A percentile compares a stretch with the other conserved stretches of the same genome.
Conservation (phyloP, 92 coral and sea anemone species). For the Zoanthus sociatus region DNA sequence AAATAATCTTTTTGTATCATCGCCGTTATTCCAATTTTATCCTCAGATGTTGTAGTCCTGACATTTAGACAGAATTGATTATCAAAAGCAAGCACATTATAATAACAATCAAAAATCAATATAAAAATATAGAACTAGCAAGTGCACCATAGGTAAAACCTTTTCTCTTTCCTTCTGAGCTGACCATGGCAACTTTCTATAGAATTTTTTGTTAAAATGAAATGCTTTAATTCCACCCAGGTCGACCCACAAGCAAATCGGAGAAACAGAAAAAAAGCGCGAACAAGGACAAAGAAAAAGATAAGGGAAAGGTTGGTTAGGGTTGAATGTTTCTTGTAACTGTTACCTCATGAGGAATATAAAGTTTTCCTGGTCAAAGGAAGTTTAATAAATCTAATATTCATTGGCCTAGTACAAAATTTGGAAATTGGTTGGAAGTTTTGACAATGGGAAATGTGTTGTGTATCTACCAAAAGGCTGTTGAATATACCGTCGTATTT, state of each 20-base stretch:
- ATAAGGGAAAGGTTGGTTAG: conserved; percentile 48
- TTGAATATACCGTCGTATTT: background rate
- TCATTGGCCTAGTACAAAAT: too few relatives aligned
- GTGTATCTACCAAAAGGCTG: background rate
- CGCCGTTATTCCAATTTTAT: too few relatives aligned
- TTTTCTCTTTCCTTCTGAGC: background rate
- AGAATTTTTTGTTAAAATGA: background rate
- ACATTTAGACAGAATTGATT: too few relatives aligned
- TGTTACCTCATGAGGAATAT: background rate
- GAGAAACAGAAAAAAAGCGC: conserved; percentile 67
- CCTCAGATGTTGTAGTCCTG: too few relatives aligned
- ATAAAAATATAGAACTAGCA: too few relatives aligned
- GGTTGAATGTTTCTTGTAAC: background rate
- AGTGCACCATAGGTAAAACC: too few relatives aligned
- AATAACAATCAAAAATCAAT: too few relatives aligned
- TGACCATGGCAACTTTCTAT: background rate
- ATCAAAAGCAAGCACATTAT: too few relatives aligned
- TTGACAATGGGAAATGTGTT: too few relatives aligned
- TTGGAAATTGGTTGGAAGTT: too few relatives aligned
- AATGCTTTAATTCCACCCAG: conserved; percentile 1
- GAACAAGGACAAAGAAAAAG: conserved; percentile 53
- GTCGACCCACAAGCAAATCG: conserved; percentile 79
- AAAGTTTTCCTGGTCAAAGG: background rate
- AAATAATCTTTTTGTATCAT: too few relatives aligned
- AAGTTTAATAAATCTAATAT: background rate